Conservation (phyloP, 2,797 vertebrate species). For the Clarias pachynema region DNA sequence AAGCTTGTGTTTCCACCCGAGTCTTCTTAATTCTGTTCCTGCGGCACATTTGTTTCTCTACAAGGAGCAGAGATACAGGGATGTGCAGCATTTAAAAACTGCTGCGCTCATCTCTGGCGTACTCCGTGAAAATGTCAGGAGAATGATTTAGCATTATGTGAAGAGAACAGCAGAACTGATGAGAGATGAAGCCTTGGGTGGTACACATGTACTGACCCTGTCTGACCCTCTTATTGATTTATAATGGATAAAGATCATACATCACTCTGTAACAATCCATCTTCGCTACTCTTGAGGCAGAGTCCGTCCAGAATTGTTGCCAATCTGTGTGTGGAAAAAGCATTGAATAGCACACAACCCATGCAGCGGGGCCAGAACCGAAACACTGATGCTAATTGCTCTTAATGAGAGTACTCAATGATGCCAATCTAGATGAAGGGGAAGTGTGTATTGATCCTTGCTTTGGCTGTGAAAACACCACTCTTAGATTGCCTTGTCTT, state of each 20-base stretch:
- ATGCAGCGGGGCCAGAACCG: slow-evolving; percentile 14
- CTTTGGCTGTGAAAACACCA: slow-evolving; percentile 38
- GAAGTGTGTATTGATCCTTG: slow-evolving; percentile 45
- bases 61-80: background rate
- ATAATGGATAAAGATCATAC: slow-evolving; percentile 58
- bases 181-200: slow-evolving; percentile 27
- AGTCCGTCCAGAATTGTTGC: slow-evolving; percentile 58
- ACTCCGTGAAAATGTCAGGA: background rate
- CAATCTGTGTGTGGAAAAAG: slow-evolving; percentile 55
- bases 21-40: background rate
- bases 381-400: slow-evolving; percentile 48
- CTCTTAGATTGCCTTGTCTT: slow-evolving; percentile 6
- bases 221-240: slow-evolving; percentile 61
- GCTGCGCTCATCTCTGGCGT: background rate
- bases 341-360: background rate
- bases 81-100: slow-evolving; percentile 9
- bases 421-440: slow-evolving; percentile 38
- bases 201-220: slow-evolving; percentile 29
- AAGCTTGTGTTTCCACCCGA: background rate
- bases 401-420: slow-evolving; percentile 37
- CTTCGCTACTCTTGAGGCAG: slow-evolving; percentile 48
- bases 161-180: slow-evolving; percentile 17
- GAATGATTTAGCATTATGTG: slow-evolving; percentile 13
- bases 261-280: slow-evolving; percentile 62
- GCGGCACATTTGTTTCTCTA: background rate